Evolutionary conservation across 2,113 vertebrate genomes (phyloP).

Genomic region (Galbula dea): DNA sequence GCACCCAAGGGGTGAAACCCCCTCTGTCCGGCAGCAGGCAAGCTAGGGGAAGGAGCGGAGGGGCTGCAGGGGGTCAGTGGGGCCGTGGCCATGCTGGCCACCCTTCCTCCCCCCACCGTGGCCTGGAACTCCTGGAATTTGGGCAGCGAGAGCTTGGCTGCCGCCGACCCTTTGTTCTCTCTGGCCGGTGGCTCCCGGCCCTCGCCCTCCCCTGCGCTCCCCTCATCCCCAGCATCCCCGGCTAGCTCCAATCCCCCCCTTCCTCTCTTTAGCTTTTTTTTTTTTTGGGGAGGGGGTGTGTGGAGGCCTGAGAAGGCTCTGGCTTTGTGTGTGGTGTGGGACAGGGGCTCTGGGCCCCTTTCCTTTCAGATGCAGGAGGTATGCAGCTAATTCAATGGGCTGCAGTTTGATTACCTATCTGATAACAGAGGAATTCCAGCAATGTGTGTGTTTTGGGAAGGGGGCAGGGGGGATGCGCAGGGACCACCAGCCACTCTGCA

Average conservation of each 20-base stretch:
- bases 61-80: slow-evolving; percentile 33
- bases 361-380: slow-evolving; percentile 76
- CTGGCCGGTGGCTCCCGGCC: slow-evolving; percentile 63
- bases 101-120: slow-evolving; percentile 30
- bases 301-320: slow-evolving; percentile 65
- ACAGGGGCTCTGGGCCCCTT: slow-evolving; percentile 70
- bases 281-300: slow-evolving; percentile 1
- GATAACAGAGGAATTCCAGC: slow-evolving; percentile 81
- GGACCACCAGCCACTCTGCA: slow-evolving; percentile 71
- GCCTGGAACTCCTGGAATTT: slow-evolving; percentile 77
- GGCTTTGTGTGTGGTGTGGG: slow-evolving; percentile 80
- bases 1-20: rapidly evolving
- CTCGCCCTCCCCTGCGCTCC: slow-evolving; percentile 51
- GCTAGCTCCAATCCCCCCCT: slow-evolving; percentile 57
- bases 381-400: slow-evolving; percentile 74
- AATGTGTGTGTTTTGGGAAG: slow-evolving; percentile 76
- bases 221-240: slow-evolving; percentile 42
- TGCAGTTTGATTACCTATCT: slow-evolving; percentile 81
- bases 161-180: slow-evolving; percentile 74
- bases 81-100: not conserved
- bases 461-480: slow-evolving; percentile 50
- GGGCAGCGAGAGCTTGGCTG: slow-evolving; percentile 66
- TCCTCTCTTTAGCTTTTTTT: slow-evolving; percentile 51
- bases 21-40: rapidly evolving
- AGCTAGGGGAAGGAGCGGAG: not conserved